These are phyloP conservation scores for Oriolus oriolus DNA, from an alignment of 2,113 vertebrate species.

Conservation along the genomic window DNA sequence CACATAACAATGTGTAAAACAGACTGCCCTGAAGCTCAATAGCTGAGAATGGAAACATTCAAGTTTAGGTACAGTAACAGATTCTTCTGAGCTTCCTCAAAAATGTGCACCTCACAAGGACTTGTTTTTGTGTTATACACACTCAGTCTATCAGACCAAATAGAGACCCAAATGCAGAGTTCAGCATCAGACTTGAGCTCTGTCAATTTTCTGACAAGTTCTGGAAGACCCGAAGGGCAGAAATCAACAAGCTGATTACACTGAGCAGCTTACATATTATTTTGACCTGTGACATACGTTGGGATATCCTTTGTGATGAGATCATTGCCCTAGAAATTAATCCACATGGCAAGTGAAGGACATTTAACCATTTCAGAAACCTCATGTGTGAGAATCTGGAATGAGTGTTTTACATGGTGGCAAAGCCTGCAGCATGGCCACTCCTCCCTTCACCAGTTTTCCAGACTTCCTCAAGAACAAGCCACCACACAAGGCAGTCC, in stretches of 20 bases:
- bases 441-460: background rate
- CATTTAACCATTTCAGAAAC: background rate
- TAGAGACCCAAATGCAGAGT: background rate
- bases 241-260: constrained; percentile 30
- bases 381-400: background rate
- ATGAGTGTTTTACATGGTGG: background rate
- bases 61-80: background rate
- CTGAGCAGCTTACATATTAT: background rate
- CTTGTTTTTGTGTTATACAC: background rate
- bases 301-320: background rate
- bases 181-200: background rate
- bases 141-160: background rate
- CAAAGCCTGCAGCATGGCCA: background rate
- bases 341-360: background rate
- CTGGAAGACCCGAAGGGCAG: background rate
- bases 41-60: background rate
- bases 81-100: background rate
- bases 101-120: background rate
- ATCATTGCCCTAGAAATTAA: background rate
- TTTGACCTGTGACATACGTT: background rate
- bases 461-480: background rate
- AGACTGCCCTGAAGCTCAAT: background rate
- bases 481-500: background rate
- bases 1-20: background rate
- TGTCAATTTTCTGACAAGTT: background rate